Conservation (phyloP, 2,113 vertebrate species). For the Tursiops truncatus region DNA sequence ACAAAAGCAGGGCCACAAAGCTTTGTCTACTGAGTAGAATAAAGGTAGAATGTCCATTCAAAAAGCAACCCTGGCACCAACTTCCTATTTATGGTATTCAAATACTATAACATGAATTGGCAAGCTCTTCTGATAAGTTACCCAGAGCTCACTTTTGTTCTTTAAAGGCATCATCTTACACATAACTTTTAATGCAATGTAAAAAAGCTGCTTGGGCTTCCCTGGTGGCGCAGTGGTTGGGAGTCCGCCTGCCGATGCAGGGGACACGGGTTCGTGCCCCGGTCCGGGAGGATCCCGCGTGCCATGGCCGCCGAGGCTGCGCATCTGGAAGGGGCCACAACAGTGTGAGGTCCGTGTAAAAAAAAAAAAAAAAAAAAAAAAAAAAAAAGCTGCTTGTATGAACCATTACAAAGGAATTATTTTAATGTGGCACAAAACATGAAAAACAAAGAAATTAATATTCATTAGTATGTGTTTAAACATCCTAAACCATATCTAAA, state of each 20-base stretch:
- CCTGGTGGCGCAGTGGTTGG: too few species aligned
- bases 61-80: background rate
- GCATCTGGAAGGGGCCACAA: too few species aligned
- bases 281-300: too few species aligned
- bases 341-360: too few species aligned
- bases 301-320: too few species aligned
- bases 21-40: background rate
- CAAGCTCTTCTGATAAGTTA: background rate
- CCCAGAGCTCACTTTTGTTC: background rate
- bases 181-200: background rate
- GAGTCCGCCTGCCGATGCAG: too few species aligned
- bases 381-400: background rate
- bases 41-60: background rate
- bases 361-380: background rate
- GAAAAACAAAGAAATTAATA: background rate
- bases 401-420: background rate
- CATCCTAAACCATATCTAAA: background rate
- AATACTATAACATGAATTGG: background rate
- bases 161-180: background rate
- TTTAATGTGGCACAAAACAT: background rate
- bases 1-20: background rate
- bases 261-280: too few species aligned
- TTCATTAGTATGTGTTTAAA: background rate
- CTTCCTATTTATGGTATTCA: background rate
- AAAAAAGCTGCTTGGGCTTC: background rate